phyloP scores from a whole-genome alignment of 1,140 invertebrate species.

The roundworm (Caenorhabditis elegans) region DNA sequence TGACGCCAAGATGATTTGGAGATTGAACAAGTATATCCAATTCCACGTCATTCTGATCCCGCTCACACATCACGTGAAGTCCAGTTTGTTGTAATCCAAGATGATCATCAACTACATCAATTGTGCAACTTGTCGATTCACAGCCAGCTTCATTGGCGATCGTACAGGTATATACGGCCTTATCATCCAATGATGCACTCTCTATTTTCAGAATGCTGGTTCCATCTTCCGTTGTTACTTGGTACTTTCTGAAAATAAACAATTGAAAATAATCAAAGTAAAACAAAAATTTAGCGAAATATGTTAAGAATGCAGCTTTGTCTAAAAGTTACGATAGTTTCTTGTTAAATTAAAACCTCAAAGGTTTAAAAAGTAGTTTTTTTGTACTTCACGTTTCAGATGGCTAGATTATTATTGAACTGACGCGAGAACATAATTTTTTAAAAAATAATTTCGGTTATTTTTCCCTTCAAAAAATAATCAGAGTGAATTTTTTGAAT shows the following conservation, averaged over 20 bases:
- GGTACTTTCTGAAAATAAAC: conserved; percentile 40
- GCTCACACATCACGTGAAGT: conserved; percentile 41
- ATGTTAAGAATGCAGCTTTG: too few species aligned
- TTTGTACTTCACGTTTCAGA: too few species aligned
- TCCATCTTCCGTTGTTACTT: conserved; percentile 45
- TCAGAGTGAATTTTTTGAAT: too few species aligned
- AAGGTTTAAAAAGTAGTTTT: too few species aligned
- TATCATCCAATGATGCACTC: conserved; percentile 17
- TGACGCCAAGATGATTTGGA: background rate
- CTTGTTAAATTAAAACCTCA: too few species aligned
- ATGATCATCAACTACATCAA: conserved; percentile 46
- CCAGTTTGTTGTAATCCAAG: conserved; percentile 22
- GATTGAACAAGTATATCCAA: conserved; percentile 43
- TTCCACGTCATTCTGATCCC: conserved; percentile 40
- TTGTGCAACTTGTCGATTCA: conserved; percentile 35
- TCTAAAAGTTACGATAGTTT: too few species aligned
- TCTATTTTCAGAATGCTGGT: conserved; percentile 44
- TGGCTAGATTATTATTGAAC: too few species aligned
- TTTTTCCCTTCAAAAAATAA: too few species aligned
- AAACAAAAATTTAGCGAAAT: too few species aligned
- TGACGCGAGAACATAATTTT: too few species aligned
- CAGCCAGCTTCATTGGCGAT: conserved; percentile 45
- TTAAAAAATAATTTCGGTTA: too few species aligned
- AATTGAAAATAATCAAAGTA: too few species aligned
- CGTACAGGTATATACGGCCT: conserved; percentile 37